phyloP scores from a whole-genome alignment of 2,797 vertebrate genomes.

The Helicolenus hilgendorfi region DNA sequence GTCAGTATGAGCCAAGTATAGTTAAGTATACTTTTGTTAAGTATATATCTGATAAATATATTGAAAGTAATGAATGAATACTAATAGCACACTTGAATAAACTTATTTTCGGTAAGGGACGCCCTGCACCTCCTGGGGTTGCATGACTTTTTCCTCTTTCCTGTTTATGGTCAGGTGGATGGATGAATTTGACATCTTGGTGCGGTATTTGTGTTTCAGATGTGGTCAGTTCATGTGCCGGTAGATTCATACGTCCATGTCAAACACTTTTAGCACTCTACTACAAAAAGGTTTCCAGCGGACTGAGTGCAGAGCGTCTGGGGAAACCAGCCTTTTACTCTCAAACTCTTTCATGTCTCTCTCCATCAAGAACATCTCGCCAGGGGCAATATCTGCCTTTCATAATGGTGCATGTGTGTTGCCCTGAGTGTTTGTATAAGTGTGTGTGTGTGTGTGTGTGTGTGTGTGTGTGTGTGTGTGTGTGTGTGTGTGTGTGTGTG shows the following conservation, averaged over 20 bases:
- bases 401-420: conserved; percentile 6
- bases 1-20: too few relatives aligned
- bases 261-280: background rate
- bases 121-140: conserved; percentile 1
- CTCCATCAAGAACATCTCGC: conserved; percentile 13
- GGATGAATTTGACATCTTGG: background rate
- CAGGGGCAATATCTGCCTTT: conserved; percentile 25
- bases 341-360: conserved; percentile 39
- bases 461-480: background rate
- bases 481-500: background rate
- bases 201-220: background rate
- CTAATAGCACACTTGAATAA: too few relatives aligned
- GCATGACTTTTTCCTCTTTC: conserved; percentile 3
- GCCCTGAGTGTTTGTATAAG: background rate
- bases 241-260: background rate
- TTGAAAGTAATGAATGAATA: too few relatives aligned
- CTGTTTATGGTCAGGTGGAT: background rate
- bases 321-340: conserved; percentile 38
- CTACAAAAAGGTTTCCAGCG: conserved; percentile 9
- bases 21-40: too few relatives aligned
- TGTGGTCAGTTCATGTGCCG: background rate
- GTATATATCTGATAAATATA: too few relatives aligned
- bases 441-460: background rate
- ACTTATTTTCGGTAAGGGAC: background rate
- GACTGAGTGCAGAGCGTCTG: conserved; percentile 20